Conservation (phyloP, 2,797 vertebrate genomes). For the Anguilla megastoma region DNA sequence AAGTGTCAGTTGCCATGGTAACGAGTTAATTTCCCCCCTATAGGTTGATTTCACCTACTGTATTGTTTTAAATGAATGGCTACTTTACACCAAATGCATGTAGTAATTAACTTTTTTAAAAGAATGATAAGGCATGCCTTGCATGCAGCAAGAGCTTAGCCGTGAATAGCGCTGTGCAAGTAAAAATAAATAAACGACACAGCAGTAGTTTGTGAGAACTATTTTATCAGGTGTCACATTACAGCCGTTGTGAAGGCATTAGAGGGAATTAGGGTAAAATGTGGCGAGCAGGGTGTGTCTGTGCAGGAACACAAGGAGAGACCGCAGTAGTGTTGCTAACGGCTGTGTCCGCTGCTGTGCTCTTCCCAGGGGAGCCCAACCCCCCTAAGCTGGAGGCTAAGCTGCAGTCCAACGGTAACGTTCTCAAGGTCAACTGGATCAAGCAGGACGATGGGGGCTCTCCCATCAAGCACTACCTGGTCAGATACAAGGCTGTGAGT, state of each 20-base stretch:
- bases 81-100: background rate
- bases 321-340: slow-evolving; percentile 37
- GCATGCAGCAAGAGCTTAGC: background rate
- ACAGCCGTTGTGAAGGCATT: background rate
- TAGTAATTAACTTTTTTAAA: background rate
- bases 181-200: background rate
- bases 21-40: background rate
- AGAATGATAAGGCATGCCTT: background rate
- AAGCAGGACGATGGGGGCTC: slow-evolving; percentile 97
- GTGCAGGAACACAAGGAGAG: background rate
- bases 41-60: background rate
- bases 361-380: slow-evolving; percentile 88
- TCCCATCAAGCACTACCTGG: slow-evolving; percentile 91
- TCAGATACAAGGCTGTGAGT: slow-evolving; percentile 96
- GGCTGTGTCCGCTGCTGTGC: slow-evolving; percentile 49
- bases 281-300: background rate
- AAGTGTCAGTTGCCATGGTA: background rate
- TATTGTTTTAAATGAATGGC: background rate
- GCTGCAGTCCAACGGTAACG: slow-evolving; percentile 80
- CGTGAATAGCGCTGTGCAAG: background rate
- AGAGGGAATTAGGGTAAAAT: background rate
- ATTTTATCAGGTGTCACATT: background rate
- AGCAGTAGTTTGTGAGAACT: background rate
- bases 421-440: slow-evolving; percentile 86
- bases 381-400: slow-evolving; percentile 86